A percentile compares a stretch with the other conserved stretches of the same genome.
These are phyloP conservation scores for Eretmocerus hayati DNA, from an alignment of 2,888 invertebrate genomes.

Conservation along the genomic window DNA sequence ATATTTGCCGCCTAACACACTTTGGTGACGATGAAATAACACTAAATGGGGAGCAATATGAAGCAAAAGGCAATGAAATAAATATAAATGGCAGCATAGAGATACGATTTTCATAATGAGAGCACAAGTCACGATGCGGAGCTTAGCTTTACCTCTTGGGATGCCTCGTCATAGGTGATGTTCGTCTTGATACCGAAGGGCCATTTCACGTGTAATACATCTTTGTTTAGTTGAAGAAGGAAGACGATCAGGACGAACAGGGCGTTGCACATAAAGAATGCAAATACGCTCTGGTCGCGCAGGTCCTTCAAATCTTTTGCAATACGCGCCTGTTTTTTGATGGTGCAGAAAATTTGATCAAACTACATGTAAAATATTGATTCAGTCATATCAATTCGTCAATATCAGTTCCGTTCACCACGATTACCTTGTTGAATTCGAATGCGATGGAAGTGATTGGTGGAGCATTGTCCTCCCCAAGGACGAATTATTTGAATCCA, in stretches of 20 bases:
- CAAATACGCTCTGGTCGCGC: slow-evolving; percentile 90
- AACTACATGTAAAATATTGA: no score
- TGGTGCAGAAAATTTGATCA: no score
- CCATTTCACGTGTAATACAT: slow-evolving; percentile 92
- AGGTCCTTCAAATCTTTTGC: slow-evolving; percentile 87
- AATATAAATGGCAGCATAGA: neutral
- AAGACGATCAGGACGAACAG: slow-evolving; percentile 98
- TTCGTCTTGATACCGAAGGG: slow-evolving; percentile 91
- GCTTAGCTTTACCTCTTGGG: slow-evolving; percentile 77
- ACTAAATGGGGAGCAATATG: no score
- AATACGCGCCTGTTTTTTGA: slow-evolving; percentile 72
- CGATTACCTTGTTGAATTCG: neutral
- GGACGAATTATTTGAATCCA: no score
- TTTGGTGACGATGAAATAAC: no score
- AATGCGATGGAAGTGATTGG: neutral
- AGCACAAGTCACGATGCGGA: slow-evolving; percentile 18
- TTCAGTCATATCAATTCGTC: no score
- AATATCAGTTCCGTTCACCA: no score
- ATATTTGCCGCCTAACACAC: no score
- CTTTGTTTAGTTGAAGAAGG: slow-evolving; percentile 97
- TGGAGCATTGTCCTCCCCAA: no score
- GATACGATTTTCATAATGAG: neutral
- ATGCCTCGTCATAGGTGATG: slow-evolving; percentile 82
- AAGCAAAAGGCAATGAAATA: neutral
- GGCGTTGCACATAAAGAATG: slow-evolving; percentile 98